A percentile compares a stretch with the other conserved stretches of the same genome.
Evolutionary conservation across 1,140 invertebrate genomes (phyloP).

Genomic region (Drosophila rhopaloa): DNA sequence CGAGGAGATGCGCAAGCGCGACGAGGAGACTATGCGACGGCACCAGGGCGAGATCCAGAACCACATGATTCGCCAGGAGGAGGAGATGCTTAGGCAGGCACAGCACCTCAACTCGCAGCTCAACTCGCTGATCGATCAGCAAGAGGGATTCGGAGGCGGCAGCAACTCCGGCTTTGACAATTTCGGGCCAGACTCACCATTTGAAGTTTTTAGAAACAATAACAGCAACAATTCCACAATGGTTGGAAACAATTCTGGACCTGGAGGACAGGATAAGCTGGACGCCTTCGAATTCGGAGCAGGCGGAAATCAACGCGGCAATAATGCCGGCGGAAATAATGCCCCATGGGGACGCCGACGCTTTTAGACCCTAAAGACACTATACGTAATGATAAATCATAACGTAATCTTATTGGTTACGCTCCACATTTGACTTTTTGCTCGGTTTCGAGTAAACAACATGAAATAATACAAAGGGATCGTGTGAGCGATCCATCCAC

Average conservation of each 20-base stretch:
- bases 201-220: conserved; percentile 73
- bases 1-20: conserved; percentile 91
- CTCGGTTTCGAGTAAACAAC: not conserved
- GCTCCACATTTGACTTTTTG: conserved; percentile 1
- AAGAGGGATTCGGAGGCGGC: conserved; percentile 75
- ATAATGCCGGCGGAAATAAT: conserved; percentile 73
- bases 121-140: conserved; percentile 87
- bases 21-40: conserved; percentile 89
- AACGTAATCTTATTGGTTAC: conserved; percentile 6
- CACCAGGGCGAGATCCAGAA: conserved; percentile 91
- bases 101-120: conserved; percentile 84
- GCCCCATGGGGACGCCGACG: conserved; percentile 81
- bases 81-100: conserved; percentile 92
- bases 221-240: conserved; percentile 64
- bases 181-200: conserved; percentile 73
- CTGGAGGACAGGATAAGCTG: conserved; percentile 41
- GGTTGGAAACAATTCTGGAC: conserved; percentile 58
- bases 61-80: conserved; percentile 91
- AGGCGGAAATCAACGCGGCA: conserved; percentile 75
- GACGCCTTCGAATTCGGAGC: conserved; percentile 79
- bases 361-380: conserved; percentile 59
- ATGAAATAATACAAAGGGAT: conserved; percentile 1
- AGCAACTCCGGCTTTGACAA: conserved; percentile 72
- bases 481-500: not conserved
- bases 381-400: conserved; percentile 1